A percentile compares a stretch with the other conserved stretches of the same genome.
phyloP scores from a whole-genome alignment of 2,113 vertebrate species.

The Lepus europaeus region DNA sequence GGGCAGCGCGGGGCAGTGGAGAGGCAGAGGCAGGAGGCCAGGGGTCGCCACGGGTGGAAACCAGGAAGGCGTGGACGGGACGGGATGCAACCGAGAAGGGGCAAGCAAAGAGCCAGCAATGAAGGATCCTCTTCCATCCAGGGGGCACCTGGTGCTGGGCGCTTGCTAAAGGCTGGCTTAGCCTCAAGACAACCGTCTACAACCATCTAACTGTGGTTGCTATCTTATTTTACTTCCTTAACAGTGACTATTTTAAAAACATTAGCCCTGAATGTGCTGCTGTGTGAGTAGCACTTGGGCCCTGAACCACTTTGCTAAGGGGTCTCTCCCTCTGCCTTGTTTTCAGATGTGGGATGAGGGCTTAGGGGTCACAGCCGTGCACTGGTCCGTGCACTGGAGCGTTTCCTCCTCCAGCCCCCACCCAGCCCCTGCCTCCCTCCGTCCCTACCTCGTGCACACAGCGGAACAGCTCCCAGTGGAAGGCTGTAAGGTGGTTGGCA shows the following conservation, averaged over 20 bases:
- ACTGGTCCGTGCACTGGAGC: not conserved
- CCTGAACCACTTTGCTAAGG: not conserved
- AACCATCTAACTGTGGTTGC: not conserved
- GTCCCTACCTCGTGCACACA: constrained; percentile 94
- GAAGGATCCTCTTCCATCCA: not conserved
- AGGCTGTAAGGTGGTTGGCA: constrained; percentile 95
- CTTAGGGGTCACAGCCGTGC: not conserved
- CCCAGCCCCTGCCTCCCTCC: not conserved
- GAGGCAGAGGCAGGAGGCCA: not conserved
- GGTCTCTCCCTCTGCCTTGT: not conserved
- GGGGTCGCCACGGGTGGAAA: not conserved
- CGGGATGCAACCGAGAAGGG: not conserved
- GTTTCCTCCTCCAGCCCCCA: not conserved
- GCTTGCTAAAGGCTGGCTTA: not conserved
- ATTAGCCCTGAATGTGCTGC: not conserved
- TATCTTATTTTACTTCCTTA: constrained; percentile 39
- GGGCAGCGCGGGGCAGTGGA: not conserved
- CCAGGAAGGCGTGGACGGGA: not conserved
- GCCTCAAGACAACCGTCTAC: not conserved
- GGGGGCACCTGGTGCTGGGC: not conserved
- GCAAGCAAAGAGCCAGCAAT: not conserved
- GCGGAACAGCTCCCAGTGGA: constrained; percentile 98
- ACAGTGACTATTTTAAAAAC: not conserved
- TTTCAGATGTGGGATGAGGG: not conserved
- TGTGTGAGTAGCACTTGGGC: not conserved